These are phyloP conservation scores for Melanotaenia boesemani DNA, from an alignment of 2,797 vertebrate species.

Conservation along the genomic window DNA sequence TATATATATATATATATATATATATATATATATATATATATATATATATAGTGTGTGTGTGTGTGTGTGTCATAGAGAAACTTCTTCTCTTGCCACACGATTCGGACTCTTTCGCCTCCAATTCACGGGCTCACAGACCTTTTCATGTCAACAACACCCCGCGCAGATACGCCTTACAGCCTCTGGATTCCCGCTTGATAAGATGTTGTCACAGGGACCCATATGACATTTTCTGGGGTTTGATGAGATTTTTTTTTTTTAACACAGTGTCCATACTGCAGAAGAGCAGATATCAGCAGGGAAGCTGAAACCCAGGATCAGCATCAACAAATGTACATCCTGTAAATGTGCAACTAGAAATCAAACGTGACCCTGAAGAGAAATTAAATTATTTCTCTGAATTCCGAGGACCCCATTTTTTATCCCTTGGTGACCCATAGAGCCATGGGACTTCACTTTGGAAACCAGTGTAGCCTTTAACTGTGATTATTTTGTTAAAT, in stretches of 20 bases:
- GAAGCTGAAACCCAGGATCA: constrained; percentile 29
- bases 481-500: constrained; percentile 64
- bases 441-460: constrained; percentile 59
- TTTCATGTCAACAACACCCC: constrained; percentile 41
- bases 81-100: constrained; percentile 5
- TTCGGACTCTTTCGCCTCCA: constrained; percentile 11
- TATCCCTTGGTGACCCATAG: constrained; percentile 51
- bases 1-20: too few relatives aligned
- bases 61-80: background rate
- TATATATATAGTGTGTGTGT: too few relatives aligned
- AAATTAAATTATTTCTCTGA: constrained; percentile 60
- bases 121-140: constrained; percentile 27
- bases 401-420: constrained; percentile 49
- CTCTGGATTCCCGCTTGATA: constrained; percentile 45
- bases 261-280: constrained; percentile 28
- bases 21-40: too few relatives aligned
- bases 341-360: constrained; percentile 55
- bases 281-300: constrained; percentile 31
- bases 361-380: constrained; percentile 37
- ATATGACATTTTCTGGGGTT: constrained; percentile 55
- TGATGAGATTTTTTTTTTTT: constrained; percentile 35
- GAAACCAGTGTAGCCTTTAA: constrained; percentile 27
- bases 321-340: constrained; percentile 36
- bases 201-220: constrained; percentile 43
- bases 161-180: constrained; percentile 28